Evolutionary conservation across 1,140 invertebrate species (phyloP), one percentile per base, ranked within the genome.

Genomic region (Yoshiicerus persimilis): DNA sequence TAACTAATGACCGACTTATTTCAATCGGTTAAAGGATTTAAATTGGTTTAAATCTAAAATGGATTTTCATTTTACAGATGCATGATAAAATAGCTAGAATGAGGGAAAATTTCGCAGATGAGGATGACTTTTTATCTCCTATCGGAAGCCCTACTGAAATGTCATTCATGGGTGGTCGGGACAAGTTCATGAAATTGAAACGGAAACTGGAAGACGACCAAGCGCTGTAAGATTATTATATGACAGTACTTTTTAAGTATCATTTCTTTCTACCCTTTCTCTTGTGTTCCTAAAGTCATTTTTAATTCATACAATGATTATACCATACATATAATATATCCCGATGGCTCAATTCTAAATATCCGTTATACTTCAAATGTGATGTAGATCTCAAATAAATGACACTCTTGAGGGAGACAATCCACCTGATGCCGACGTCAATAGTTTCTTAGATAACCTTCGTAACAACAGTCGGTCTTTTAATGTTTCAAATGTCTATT

Each of bases 141-240:
- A 86, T 90, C 30, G 89, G 88, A 0, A 89, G 88, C 86, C 89
- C 87, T 32, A 85, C 88, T 0, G 88, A 85, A 75, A 39, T 77
- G 6, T 62, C 32, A 23, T 11, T 32, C 23, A 41, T 86, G n/a
- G 88, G 66, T 36, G 84, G 87, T 25, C 39, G 84, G 3, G 85
- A 66, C 8, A 88, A 87, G 34, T 89, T 89, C 25, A 38, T 87
- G 16, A 83, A 90, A 23, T 32, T 90, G 16, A 90, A 87, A 38
- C 34, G 83, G 62, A 88, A 90, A 47, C 38, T 90, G 10, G 85
- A 89, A 47, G 89, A 87, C 34, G 89, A 90, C 56, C 86, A 90
- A 38, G 86, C 83, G 25, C 85, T 85, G 86, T 86, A 86, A 84
- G 39, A 32, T 2, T 3, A 64, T 34, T 47, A 62, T 13, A 36